A percentile compares a stretch with the other conserved stretches of the same genome.
Conservation (phyloP, 2,113 vertebrate species). For the Amazona vittata region DNA sequence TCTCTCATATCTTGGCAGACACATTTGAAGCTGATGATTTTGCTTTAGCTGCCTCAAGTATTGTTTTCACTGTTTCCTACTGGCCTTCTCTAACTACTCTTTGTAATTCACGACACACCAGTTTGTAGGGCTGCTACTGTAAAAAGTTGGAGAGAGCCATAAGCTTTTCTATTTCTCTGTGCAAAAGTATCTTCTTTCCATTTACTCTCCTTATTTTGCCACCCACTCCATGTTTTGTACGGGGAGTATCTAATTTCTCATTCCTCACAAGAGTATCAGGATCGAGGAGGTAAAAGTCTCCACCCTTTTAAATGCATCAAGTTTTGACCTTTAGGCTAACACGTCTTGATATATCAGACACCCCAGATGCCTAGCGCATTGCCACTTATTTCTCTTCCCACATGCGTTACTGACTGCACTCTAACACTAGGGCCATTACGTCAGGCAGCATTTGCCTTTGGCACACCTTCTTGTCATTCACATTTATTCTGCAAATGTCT, state of each 20-base stretch:
- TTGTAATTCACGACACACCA: neutral
- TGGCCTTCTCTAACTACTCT: neutral
- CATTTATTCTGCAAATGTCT: neutral
- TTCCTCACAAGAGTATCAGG: neutral
- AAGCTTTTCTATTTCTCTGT: neutral
- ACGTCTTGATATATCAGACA: rapidly evolving
- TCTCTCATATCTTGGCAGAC: neutral
- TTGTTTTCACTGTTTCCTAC: neutral
- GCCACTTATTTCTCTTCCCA: neutral
- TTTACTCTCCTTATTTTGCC: neutral
- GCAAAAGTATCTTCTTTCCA: neutral
- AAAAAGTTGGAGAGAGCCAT: neutral
- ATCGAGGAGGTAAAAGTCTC: neutral
- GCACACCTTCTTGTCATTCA: neutral
- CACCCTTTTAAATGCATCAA: neutral
- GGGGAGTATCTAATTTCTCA: neutral
- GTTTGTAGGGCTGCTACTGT: neutral
- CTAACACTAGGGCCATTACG: neutral
- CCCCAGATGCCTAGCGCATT: neutral
- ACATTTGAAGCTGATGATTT: neutral
- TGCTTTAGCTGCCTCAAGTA: neutral
- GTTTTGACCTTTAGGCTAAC: neutral
- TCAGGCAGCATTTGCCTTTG: neutral
- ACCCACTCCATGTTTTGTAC: neutral
- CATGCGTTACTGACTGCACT: neutral